Base-by-base conservation (phyloP, 2,797 vertebrate genomes). In the Aulostomus chinensis region DNA sequence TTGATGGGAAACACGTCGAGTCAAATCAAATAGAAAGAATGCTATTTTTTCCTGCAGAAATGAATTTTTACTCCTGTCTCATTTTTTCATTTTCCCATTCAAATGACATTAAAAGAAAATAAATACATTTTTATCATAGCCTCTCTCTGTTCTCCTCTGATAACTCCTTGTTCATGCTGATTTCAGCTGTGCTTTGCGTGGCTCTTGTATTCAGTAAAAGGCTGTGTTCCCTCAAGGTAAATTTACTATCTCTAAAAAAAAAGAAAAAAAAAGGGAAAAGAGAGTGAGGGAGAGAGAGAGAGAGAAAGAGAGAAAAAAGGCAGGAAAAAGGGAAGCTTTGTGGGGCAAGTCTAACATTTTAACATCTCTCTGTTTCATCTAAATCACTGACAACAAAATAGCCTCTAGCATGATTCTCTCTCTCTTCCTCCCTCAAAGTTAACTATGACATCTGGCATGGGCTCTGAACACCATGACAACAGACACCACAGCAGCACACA, bases 371-470 rank as follows among this genome's bases (percentile, higher is more conserved):
- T 84, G 85, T 89, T 87, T 92, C 86, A 88, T 88, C 87, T 91
- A 83, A 92, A 93, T 90, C 78, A 92, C 82, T 87, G 89, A 91
- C 89, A 94, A 90, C 88, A 92, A 93, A 89, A 58, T 89, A 92
- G 89, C 83, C 80, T 91, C 86, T 81, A 93, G 89, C 87, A 78
- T 79, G 86, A 83, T 91, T 90, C 85, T 50, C 83, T 73, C 71
- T 48, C 43, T 70, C 57, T 62, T 63, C 80, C 70, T 75, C 80
- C 59, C 82, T 83, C 91, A 93, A 90, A 90, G 85, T 90, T 92
- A 90, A 89, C 84, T 93, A 89, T 90, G 90, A 90, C 90, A 92
- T 92, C 88, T 91, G 91, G 91, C 92, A 92, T 89, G 84, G 89
- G 73, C 90, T 92, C 89, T 86, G 89, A 92, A 92, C 89, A 91